Base-by-base conservation (phyloP, 2,113 vertebrate species). In the Erythrocercus mccallii region DNA sequence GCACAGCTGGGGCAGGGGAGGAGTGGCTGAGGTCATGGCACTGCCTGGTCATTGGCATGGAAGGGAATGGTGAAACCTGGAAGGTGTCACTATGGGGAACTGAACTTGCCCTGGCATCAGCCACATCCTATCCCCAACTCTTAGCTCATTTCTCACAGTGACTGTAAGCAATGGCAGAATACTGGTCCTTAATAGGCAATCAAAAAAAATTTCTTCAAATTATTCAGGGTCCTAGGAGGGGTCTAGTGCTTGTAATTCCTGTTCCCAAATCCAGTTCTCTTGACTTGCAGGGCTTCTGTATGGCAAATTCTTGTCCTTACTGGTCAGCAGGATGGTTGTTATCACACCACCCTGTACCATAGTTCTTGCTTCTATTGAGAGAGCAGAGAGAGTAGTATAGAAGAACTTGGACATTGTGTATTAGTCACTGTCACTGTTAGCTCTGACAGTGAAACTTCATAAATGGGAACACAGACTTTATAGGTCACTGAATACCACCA, bases 341-440 rank as follows among this genome's bases (percentile, higher is more conserved):
- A 2, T 20, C 56, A 12, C 40, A 25, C 22, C 3, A 4, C 12
- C 4, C 27, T 48, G 21, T n/a, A 5, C 37, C 8, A 1, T 1
- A 6, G 47, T 3, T 71, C 37, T 47, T 94, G 54, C 57, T 90
- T 81, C 62, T 58, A 73, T 68, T 65, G 80, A 91, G 60, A 20
- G 68, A 56, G 20, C 53, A 37, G 60, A 47, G 20, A 57, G n/a
- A 60, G 70, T 54, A 88, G 72, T 30, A 23, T 1, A 24, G 76
- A 25, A n/a, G 33, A 74, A 17, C 37, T 18, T 8, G 28, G 66
- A 17, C 8, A 2, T 30, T 28, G 7, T 28, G 13, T 22, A 10
- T 70, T 51, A 68, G 33, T 94, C 69, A 62, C 47, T 88, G 62
- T 48, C 79, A 35, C 82, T 77, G 2, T 65, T 40, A 14, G 30